These are phyloP conservation scores for Heterohyrax brucei DNA, from an alignment of 2,797 vertebrate genomes.

Conservation along the genomic window DNA sequence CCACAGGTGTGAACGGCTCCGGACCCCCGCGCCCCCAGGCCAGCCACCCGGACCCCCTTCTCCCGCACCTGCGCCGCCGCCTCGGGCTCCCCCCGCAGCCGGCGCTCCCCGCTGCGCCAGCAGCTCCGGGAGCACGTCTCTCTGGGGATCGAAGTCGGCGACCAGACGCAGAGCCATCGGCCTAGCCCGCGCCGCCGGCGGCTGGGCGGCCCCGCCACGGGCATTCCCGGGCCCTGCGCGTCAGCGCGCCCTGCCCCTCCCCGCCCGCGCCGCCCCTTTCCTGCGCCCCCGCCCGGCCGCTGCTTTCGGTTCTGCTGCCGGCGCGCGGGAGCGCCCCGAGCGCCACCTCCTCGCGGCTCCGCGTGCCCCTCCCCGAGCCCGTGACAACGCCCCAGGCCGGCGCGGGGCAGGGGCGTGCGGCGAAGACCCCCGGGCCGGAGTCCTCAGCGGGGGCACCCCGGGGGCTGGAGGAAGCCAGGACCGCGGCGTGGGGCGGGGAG, in stretches of 20 bases:
- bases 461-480: fast-evolving
- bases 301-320: slow-evolving; percentile 80
- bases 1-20: fast-evolving
- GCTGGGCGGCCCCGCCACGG: slow-evolving; percentile 18
- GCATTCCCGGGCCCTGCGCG: slow-evolving; percentile 60
- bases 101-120: slow-evolving; percentile 25
- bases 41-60: neutral
- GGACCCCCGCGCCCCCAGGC: neutral
- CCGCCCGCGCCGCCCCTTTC: slow-evolving; percentile 46
- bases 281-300: neutral
- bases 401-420: too few species aligned
- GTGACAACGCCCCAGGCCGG: neutral
- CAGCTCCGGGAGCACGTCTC: slow-evolving; percentile 89
- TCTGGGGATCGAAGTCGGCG: slow-evolving; percentile 83
- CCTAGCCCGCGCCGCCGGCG: neutral
- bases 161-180: slow-evolving; percentile 87
- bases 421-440: fast-evolving
- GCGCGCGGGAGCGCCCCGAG: neutral
- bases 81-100: neutral
- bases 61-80: slow-evolving; percentile 78
- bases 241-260: neutral
- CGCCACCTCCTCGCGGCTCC: slow-evolving; percentile 56
- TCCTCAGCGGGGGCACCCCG: neutral
- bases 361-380: neutral
- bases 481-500: too few species aligned